These are phyloP conservation scores for Sterna hirundo DNA, from an alignment of 2,113 vertebrate genomes.

Conservation along the genomic window DNA sequence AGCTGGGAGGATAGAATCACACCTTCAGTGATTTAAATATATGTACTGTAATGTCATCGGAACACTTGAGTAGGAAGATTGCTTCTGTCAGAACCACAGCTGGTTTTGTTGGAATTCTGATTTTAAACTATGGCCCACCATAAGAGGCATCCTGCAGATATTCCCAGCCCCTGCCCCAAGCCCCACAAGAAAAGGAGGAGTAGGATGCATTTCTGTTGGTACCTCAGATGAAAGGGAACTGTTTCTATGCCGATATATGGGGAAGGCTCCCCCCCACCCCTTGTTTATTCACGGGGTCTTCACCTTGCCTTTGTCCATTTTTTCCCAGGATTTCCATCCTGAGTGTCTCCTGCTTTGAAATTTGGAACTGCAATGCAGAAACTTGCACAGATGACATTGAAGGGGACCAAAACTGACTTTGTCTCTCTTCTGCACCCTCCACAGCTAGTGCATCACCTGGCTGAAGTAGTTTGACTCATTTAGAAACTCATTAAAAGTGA, in stretches of 20 bases:
- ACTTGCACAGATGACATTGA: not conserved
- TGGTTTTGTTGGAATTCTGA: not conserved
- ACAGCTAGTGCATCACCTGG: not conserved
- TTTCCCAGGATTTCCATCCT: not conserved
- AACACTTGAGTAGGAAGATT: not conserved
- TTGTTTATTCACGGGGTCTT: not conserved
- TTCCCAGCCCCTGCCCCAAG: not conserved
- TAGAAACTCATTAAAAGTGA: not conserved
- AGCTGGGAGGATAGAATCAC: not conserved
- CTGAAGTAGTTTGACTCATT: not conserved
- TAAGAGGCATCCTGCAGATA: not conserved
- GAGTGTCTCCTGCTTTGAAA: not conserved
- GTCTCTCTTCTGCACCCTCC: not conserved
- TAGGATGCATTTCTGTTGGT: not conserved
- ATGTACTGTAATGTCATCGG: conserved; percentile 7
- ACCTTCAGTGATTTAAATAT: conserved; percentile 30
- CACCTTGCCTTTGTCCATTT: not conserved
- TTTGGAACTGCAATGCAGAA: not conserved
- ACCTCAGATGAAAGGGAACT: not conserved
- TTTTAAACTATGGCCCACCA: not conserved
- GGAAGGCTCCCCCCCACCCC: not conserved
- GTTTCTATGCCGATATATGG: not conserved
- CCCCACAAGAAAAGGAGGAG: fast-evolving
- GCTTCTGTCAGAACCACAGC: not conserved
- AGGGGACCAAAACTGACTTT: not conserved